A percentile compares a stretch with the other conserved stretches of the same genome.
Conservation (phyloP, 2,797 vertebrate genomes). For the Microcaecilia unicolor region DNA sequence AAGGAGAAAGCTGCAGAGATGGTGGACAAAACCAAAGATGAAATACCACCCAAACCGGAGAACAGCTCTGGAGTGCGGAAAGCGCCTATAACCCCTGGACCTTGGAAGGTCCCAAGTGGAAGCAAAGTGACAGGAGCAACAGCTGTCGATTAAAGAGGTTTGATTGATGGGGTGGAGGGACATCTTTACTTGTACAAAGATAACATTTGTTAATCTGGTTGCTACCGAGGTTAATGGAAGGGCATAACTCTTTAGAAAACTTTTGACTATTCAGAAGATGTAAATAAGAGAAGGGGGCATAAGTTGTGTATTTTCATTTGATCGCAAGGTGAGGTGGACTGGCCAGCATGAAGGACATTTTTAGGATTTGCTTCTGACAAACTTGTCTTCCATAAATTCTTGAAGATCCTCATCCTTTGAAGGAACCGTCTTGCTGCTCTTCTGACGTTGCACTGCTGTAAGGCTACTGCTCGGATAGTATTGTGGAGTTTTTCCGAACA, state of each 20-base stretch:
- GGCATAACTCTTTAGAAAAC: too few relatives aligned
- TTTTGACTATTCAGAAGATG: conserved; percentile 5
- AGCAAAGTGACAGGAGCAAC: conserved; percentile 50
- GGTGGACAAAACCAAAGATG: conserved; percentile 45
- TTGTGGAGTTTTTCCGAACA: conserved; percentile 25
- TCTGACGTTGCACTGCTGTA: conserved; percentile 19
- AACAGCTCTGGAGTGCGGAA: conserved; percentile 51
- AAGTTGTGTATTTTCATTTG: conserved; percentile 9
- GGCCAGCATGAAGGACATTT: conserved; percentile 45
- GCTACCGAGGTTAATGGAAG: too few relatives aligned
- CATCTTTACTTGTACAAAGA: not conserved
- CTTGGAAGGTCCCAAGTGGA: conserved; percentile 84
- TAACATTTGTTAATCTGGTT: conserved; percentile 4
- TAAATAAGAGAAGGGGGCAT: not conserved
- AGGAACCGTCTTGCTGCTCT: conserved; percentile 22
- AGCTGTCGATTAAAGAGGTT: conserved; percentile 24
- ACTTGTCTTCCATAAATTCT: conserved; percentile 9
- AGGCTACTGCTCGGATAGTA: conserved; percentile 7
- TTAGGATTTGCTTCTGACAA: conserved; percentile 18
- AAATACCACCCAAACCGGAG: conserved; percentile 37
- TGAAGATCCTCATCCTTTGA: conserved; percentile 9
- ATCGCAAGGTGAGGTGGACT: conserved; percentile 17
- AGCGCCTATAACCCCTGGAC: conserved; percentile 76
- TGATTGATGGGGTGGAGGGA: conserved; percentile 34
- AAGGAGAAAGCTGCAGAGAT: conserved; percentile 34